A percentile compares a stretch with the other conserved stretches of the same genome.
phyloP scores from a whole-genome alignment of 2,113 vertebrate genomes.

The Corvus hawaiiensis region DNA sequence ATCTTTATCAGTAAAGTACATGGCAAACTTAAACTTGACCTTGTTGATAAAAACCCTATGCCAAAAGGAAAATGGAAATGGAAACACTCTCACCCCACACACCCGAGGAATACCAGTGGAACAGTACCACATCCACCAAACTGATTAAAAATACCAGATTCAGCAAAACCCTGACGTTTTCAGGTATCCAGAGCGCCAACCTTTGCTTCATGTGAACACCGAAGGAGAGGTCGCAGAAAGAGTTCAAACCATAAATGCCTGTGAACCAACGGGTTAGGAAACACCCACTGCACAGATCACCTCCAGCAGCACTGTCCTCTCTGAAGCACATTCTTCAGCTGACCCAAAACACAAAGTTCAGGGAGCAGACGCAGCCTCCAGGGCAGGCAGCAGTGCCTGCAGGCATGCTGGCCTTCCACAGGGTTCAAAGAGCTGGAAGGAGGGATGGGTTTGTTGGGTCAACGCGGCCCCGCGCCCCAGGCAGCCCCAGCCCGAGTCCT shows the following conservation, averaged over 20 bases:
- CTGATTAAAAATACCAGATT: background rate
- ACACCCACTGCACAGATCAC: background rate
- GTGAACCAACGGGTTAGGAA: background rate
- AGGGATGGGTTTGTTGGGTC: background rate
- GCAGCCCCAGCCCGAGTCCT: background rate
- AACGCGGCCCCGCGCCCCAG: background rate
- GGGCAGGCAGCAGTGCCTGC: background rate
- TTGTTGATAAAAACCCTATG: background rate
- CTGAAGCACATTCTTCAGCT: background rate
- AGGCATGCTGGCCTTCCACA: background rate
- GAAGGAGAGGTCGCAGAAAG: background rate
- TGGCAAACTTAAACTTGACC: background rate
- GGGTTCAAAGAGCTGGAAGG: background rate
- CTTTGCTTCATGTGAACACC: background rate
- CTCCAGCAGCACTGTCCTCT: background rate
- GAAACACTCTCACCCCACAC: background rate
- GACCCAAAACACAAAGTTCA: slow-evolving; percentile 42
- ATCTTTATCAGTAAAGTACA: background rate
- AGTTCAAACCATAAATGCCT: background rate
- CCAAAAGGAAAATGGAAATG: background rate
- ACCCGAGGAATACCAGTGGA: background rate
- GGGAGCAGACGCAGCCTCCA: background rate
- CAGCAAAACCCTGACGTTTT: background rate
- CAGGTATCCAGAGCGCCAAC: background rate
- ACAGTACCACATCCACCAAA: background rate